Base-by-base conservation (phyloP, 1,140 invertebrate genomes). In the Probaryconus sp. region DNA sequence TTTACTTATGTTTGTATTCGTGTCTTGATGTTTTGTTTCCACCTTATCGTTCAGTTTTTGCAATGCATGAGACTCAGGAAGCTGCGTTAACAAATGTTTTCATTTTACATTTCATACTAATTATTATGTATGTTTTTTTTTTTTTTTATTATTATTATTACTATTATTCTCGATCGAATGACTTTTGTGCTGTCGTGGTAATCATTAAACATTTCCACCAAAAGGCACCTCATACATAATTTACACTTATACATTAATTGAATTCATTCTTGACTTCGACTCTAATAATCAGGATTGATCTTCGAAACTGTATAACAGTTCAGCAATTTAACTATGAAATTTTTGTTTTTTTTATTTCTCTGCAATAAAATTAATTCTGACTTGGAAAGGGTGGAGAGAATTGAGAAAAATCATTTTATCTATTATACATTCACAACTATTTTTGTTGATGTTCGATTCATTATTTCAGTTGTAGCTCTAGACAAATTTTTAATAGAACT, bases 11-110 rank as follows among this genome's bases (percentile, higher is more conserved):
- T 58, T 72, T 73, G 55, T 73, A 63, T 63, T 73, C 55, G 56
- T 56, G 37, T 60, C 61, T 65, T 73, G 61, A 67, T 53, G 45
- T 65, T 61, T 68, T 43, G 42, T 69, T 68, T 26, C 10, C 13
- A 31, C 10, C 14, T 17, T 43, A 35, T 26, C 16, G 3, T 21
- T 58, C 20, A 35, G 33, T 55, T 65, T 51, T 55, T 40, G 10
- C 45, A 43, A 63, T 75, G 76, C 84, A 88, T 84, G 85, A 86
- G 83, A 83, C 84, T 85, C 85, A 82, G 85, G 83, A 88, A 88
- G 86, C 80, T 88, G 86, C 85, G 86, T 87, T 87, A 84, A 84
- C 72, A 72, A 73, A 18, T 61, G 31, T 51, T 68, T 69, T 47
- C 21, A 65, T 65, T 48, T 20, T 67, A 37, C 2, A 60, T 10